These are phyloP conservation scores for Stratiolaelaps scimitus DNA, from an alignment of 1,140 invertebrate species.

Conservation along the genomic window DNA sequence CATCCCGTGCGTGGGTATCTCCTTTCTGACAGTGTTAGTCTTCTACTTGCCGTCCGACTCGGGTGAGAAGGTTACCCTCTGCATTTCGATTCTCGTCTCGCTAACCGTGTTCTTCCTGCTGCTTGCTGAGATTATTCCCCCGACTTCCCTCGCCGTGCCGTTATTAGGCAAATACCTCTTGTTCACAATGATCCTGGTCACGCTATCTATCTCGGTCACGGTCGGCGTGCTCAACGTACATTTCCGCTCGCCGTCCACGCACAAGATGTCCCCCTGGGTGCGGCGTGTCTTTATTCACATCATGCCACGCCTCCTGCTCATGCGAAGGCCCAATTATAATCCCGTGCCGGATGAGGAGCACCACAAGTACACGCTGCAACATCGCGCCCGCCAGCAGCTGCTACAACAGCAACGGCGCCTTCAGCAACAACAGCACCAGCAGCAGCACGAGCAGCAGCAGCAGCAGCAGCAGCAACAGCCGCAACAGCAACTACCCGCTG, in stretches of 20 bases:
- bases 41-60: slow-evolving; percentile 97
- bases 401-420: too few species aligned
- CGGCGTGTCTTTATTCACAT: slow-evolving; percentile 72
- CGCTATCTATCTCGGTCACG: slow-evolving; percentile 87
- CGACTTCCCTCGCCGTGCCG: slow-evolving; percentile 89
- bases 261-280: slow-evolving; percentile 83
- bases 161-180: slow-evolving; percentile 93
- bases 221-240: slow-evolving; percentile 98
- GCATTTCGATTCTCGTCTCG: slow-evolving; percentile 94
- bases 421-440: too few species aligned
- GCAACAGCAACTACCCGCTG: not conserved
- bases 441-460: too few species aligned
- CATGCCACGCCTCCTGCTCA: slow-evolving; percentile 54
- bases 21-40: slow-evolving; percentile 75
- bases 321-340: slow-evolving; percentile 40
- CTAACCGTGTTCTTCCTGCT: slow-evolving; percentile 98
- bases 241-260: slow-evolving; percentile 94
- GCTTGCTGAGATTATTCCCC: slow-evolving; percentile 95
- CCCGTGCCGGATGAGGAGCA: slow-evolving; percentile 21
- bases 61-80: slow-evolving; percentile 94
- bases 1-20: slow-evolving; percentile 82
- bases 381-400: too few species aligned
- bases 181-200: slow-evolving; percentile 96
- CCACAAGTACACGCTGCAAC: too few species aligned
- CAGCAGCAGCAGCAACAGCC: too few species aligned